Base-by-base conservation (phyloP, 1,140 invertebrate species). In the Chironomus striatipennis region DNA sequence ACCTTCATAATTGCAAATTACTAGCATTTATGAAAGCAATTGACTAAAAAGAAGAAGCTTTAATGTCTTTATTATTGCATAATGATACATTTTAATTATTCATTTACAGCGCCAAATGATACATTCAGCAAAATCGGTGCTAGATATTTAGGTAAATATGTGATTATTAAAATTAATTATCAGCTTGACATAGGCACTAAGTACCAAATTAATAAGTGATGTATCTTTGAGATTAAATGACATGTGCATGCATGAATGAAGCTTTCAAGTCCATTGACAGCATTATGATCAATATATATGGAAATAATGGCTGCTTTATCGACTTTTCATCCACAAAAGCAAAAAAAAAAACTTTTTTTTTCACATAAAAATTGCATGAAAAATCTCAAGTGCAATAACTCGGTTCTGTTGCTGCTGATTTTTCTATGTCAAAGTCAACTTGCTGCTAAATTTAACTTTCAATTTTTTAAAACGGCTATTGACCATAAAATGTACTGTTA, bases 81-180 rank as follows among this genome's bases (percentile, higher is more conserved):
- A 34, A 34, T 34, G 24, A 34, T 34, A 57, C n/a, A 15, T 57
- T 57, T 15, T n/a, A n/a, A 12, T 57, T 57, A 12, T n/a, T 12
- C 47, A 57, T 57, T n/a, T n/a, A 57, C 65, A 70, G 17, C 18
- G 15, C 7, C 65, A 70, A 21, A 15, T 21, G 65, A 70, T 5
- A 70, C 65, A 20, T 70, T 70, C 18, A 70, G 65, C 10, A 70
- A 9, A 70, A 70, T 70, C 10, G 65, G 65, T 10, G 65, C 15
- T 10, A 70, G 65, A 70, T 70, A 70, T 70, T 70, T 70, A 70
- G 65, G 65, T 70, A 70, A 70, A 70, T 70, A 34, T 34, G 24
- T 34, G 24, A 34, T 34, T 34, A 34, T 34, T 34, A 34, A n/a
- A 34, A 2, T 34, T 34, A 34, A 34, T 34, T 34, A 34, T 34